Percentiles rank a stretch among this genome's conserved stretches.
phyloP scores from a whole-genome alignment of 2,797 vertebrate genomes.

The Anas bahamensis region DNA sequence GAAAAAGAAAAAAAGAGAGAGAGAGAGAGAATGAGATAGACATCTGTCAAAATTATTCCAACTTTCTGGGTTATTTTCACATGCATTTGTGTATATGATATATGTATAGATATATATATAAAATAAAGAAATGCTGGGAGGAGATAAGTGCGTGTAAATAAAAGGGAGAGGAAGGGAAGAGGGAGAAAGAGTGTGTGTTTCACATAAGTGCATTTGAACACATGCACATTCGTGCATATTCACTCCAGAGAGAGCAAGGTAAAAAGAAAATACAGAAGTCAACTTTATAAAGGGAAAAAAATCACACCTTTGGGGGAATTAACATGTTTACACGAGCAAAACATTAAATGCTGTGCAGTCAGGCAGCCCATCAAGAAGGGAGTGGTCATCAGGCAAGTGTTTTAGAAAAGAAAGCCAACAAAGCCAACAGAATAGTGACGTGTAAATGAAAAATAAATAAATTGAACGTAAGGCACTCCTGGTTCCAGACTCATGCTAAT shows the following conservation, averaged over 20 bases:
- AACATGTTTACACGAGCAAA: background rate
- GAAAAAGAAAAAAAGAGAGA: too few relatives aligned
- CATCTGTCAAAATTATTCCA: background rate
- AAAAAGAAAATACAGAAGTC: background rate
- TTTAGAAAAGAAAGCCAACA: constrained; percentile 38
- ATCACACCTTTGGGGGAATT: background rate
- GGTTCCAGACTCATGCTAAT: constrained; percentile 68
- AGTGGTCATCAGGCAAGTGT: background rate
- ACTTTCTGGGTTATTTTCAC: background rate
- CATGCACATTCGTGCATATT: background rate
- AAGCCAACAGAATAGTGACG: background rate
- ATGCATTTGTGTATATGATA: background rate
- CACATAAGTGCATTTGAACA: background rate
- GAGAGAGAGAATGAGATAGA: too few relatives aligned
- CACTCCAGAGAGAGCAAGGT: background rate
- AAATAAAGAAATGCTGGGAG: background rate
- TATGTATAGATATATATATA: background rate
- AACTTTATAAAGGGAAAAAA: background rate
- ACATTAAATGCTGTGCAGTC: background rate
- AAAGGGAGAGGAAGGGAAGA: background rate
- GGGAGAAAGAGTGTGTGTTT: background rate
- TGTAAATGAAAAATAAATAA: constrained; percentile 66
- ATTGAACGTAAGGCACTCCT: background rate
- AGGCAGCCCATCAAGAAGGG: background rate
- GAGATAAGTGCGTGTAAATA: background rate